A percentile compares a stretch with the other conserved stretches of the same genome.
Evolutionary conservation across 2,888 invertebrate genomes (phyloP).

Genomic region (Himalopsyche tibetana): DNA sequence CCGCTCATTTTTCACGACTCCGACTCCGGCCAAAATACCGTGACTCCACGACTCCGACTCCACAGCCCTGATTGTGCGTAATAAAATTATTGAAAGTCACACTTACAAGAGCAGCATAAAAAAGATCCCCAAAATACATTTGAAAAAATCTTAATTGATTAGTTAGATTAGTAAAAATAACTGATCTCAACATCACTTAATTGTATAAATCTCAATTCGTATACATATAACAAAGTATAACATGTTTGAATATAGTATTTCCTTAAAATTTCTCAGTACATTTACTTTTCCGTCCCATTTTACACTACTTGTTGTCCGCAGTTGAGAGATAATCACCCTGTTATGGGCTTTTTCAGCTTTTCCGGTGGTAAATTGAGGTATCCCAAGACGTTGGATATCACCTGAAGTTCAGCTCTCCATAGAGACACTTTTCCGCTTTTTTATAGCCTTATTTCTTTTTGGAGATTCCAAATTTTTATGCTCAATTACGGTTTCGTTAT

Average conservation of each 20-base stretch:
- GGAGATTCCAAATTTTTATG: background rate
- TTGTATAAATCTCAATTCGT: too few relatives aligned
- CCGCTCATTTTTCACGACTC: too few relatives aligned
- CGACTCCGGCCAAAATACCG: too few relatives aligned
- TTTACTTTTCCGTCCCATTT: background rate
- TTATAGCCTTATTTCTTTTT: background rate
- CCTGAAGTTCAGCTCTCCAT: background rate
- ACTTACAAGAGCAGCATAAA: too few relatives aligned
- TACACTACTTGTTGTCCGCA: background rate
- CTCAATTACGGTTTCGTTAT: background rate
- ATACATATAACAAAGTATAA: background rate
- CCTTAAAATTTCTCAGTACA: background rate
- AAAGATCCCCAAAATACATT: too few relatives aligned
- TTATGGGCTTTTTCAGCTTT: background rate
- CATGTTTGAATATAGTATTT: background rate
- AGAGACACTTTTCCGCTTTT: slow-evolving; percentile 4
- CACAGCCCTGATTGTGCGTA: too few relatives aligned
- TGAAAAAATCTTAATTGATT: too few relatives aligned
- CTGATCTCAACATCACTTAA: too few relatives aligned
- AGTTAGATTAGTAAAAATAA: too few relatives aligned
- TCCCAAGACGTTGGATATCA: background rate
- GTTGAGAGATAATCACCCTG: background rate
- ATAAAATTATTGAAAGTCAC: too few relatives aligned
- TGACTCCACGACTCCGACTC: too few relatives aligned
- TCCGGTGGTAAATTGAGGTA: background rate